phyloP scores from a whole-genome alignment of 2,888 invertebrate genomes.

The Drosophila testacea region DNA sequence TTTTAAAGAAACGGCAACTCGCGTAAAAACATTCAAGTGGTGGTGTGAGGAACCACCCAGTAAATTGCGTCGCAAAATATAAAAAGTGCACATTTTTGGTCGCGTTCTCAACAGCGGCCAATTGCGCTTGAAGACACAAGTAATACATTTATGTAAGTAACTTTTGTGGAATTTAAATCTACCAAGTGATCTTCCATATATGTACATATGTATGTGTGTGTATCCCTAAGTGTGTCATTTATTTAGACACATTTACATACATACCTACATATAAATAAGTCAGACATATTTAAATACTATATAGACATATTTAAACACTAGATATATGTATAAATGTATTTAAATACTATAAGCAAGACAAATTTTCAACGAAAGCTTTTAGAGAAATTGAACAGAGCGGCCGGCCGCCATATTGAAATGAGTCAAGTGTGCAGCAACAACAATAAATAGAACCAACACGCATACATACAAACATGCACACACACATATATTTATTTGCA shows the following conservation, averaged over 20 bases:
- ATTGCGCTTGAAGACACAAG: conserved; percentile 60
- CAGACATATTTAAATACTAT: background rate
- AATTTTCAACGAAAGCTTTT: conserved; percentile 32
- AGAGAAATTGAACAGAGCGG: conserved; percentile 12
- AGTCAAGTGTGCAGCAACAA: conserved; percentile 21
- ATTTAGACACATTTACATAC: background rate
- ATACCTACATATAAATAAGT: conserved; percentile 10
- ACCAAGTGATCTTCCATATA: conserved; percentile 1
- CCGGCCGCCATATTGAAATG: conserved; percentile 54
- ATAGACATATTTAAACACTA: background rate
- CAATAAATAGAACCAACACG: conserved; percentile 18
- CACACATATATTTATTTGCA: background rate
- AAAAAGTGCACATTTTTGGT: conserved; percentile 53
- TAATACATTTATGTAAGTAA: conserved; percentile 60
- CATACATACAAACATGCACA: conserved; percentile 2
- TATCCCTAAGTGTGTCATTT: no score
- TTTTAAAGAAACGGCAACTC: conserved; percentile 56
- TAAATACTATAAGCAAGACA: conserved; percentile 20
- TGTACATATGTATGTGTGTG: background rate
- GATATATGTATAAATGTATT: conserved; percentile 2
- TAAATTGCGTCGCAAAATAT: conserved; percentile 49
- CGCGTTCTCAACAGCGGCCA: conserved; percentile 58
- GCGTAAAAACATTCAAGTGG: conserved; percentile 48
- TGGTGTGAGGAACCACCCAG: conserved; percentile 71
- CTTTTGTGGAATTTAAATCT: background rate